phyloP scores from a whole-genome alignment of 2,113 vertebrate species.

The Ictalurus punctatus region DNA sequence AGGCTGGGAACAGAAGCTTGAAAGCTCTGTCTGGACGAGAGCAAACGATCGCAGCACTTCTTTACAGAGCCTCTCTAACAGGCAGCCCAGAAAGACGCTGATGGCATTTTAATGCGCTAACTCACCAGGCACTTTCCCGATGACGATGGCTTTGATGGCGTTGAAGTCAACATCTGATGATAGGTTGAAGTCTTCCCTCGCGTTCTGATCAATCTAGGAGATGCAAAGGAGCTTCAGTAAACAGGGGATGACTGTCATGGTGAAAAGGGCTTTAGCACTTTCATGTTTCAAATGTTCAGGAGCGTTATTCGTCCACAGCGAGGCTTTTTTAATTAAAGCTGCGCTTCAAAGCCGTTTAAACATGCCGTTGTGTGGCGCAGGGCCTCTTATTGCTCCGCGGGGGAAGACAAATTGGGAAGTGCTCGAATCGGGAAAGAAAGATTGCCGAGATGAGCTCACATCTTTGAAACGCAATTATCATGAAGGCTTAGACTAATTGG shows the following conservation, averaged over 20 bases:
- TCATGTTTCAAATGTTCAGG: constrained; percentile 39
- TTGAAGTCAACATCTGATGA: constrained; percentile 84
- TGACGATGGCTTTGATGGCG: constrained; percentile 77
- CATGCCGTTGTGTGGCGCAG: constrained; percentile 33
- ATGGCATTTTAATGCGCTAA: constrained; percentile 34
- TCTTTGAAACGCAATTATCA: constrained; percentile 53
- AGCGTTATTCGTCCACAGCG: constrained; percentile 34
- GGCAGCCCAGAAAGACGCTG: background rate
- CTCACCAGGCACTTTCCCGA: constrained; percentile 86
- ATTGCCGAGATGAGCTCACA: constrained; percentile 37
- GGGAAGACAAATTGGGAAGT: constrained; percentile 33
- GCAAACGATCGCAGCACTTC: background rate
- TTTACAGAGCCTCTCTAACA: background rate
- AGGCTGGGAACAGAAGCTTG: constrained; percentile 12
- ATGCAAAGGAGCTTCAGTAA: constrained; percentile 32
- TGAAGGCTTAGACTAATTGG: constrained; percentile 51
- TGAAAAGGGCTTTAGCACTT: constrained; percentile 32
- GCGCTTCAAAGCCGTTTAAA: constrained; percentile 53
- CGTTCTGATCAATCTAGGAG: constrained; percentile 80
- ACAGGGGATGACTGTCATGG: constrained; percentile 6
- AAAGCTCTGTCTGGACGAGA: constrained; percentile 12
- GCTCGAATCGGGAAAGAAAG: constrained; percentile 31
- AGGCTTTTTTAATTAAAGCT: constrained; percentile 50
- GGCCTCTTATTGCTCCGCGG: constrained; percentile 36
- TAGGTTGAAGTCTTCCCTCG: constrained; percentile 78